Evolutionary conservation across 1,140 invertebrate genomes (phyloP).

Genomic region (Pachypsylla venusta): DNA sequence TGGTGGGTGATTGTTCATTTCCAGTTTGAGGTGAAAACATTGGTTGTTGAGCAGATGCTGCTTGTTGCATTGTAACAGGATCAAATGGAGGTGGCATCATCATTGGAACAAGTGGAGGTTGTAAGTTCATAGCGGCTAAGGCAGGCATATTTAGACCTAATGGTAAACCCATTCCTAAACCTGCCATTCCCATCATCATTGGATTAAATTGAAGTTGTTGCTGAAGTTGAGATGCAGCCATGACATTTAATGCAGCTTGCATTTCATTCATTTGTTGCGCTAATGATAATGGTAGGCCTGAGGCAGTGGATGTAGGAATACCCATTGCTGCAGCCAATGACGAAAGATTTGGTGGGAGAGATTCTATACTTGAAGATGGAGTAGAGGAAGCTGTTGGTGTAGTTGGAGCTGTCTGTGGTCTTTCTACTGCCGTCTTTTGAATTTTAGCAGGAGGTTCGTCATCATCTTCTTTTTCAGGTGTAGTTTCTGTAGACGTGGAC

Average conservation of each 20-base stretch:
- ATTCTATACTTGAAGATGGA: constrained; percentile 44
- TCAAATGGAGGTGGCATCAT: constrained; percentile 73
- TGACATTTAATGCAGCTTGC: constrained; percentile 69
- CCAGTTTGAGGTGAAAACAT: constrained; percentile 27
- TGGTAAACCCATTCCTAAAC: constrained; percentile 54
- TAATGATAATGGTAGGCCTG: constrained; percentile 37
- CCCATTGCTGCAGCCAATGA: constrained; percentile 28
- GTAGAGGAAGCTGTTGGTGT: constrained; percentile 41
- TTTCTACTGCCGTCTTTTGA: constrained; percentile 2
- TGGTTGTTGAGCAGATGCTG: constrained; percentile 26
- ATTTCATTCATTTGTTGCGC: constrained; percentile 70
- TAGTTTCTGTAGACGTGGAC: constrained; percentile 26
- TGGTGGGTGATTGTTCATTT: constrained; percentile 32
- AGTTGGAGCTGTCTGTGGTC: constrained; percentile 40
- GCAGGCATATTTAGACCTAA: constrained; percentile 69
- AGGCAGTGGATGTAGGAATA: constrained; percentile 12
- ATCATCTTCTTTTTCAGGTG: constrained; percentile 40
- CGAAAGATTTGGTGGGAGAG: constrained; percentile 35
- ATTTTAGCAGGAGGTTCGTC: constrained; percentile 31
- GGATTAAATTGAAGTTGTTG: constrained; percentile 67
- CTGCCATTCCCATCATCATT: constrained; percentile 54
- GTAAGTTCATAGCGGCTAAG: constrained; percentile 72
- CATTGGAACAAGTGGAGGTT: constrained; percentile 71
- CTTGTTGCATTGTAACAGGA: constrained; percentile 38
- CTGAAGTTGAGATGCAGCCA: constrained; percentile 62